Evolutionary conservation across 2,113 vertebrate species (phyloP).

Genomic region (Dasyprocta punctata): DNA sequence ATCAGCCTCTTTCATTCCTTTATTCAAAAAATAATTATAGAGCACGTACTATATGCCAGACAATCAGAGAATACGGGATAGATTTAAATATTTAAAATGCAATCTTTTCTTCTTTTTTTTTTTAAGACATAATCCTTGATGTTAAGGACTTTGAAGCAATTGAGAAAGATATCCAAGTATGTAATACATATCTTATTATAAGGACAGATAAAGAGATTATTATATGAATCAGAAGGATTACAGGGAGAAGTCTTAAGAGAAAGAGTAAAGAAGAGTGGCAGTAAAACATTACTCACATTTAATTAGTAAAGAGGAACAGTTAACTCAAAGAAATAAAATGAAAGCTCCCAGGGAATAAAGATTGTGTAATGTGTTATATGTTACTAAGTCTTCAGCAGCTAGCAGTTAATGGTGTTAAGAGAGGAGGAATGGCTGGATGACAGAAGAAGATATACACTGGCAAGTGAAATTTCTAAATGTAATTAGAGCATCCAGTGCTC

Average conservation of each 20-base stretch:
- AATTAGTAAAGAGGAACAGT: background rate
- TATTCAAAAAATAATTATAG: slow-evolving; percentile 5
- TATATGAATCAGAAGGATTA: background rate
- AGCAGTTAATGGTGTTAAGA: background rate
- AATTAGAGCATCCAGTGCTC: background rate
- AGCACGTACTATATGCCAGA: background rate
- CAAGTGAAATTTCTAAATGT: background rate
- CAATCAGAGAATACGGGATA: background rate
- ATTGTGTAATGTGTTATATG: background rate
- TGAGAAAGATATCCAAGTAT: background rate
- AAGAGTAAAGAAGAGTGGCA: background rate
- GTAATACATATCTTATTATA: background rate
- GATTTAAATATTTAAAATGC: background rate
- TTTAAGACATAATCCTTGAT: background rate
- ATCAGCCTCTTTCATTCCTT: background rate
- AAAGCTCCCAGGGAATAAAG: background rate
- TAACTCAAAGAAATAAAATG: background rate
- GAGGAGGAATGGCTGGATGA: background rate
- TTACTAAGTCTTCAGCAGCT: background rate
- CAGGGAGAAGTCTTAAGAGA: background rate
- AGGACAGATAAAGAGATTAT: background rate
- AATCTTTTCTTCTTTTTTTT: background rate
- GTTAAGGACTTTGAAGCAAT: background rate
- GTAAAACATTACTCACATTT: background rate
- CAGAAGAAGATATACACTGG: background rate